Base-by-base conservation (phyloP, 2,113 vertebrate species). In the Cettia cetti region DNA sequence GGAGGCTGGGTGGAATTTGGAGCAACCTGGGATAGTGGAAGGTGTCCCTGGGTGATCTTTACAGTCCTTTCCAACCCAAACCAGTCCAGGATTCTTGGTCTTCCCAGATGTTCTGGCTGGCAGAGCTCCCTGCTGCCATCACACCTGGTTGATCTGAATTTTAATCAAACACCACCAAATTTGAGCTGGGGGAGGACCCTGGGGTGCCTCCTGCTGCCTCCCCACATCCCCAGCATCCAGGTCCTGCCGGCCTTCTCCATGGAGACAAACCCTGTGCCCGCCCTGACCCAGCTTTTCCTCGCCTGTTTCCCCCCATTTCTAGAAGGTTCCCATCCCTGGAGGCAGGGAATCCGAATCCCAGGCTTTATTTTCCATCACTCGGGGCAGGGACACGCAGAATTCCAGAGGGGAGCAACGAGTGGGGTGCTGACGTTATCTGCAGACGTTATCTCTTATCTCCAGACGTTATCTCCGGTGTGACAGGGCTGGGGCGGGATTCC, bases 221-320 rank as follows among this genome's bases (percentile, higher is more conserved):
- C 70, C 30, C 42, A 20, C 27, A 2, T 5, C 33, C 3, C 21
- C 3, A 1, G 20, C 3, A 33, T 7, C 65, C 53, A 3, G 40
- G 8, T 65, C 63, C 80, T 65, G 35, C 31, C 3, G 0, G 33
- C 5, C 0, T 57, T 82, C 44, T 35, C 71, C 76, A 20, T 1
- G 33, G 16, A 44, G 17, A 33, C 21, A 8, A 10, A 30, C 7
- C 54, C 2, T 0, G 0, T 21, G 6, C 10, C 6, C 5, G 2
- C 15, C 27, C 8, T 2, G 5, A 9, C 37, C 66, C 70, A 45
- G 59, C 42, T 47, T 27, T 47, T 37, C 57, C 52, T 53, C 20
- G 2, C n/a, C 39, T 8, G 1, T 49, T 78, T 66, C 6, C 16
- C 40, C 31, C 35, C n/a, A 26, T 5, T 92, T 83, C 59, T 27